Conservation (phyloP, 2,888 invertebrate genomes). For the Sceliomorpha sp. region DNA sequence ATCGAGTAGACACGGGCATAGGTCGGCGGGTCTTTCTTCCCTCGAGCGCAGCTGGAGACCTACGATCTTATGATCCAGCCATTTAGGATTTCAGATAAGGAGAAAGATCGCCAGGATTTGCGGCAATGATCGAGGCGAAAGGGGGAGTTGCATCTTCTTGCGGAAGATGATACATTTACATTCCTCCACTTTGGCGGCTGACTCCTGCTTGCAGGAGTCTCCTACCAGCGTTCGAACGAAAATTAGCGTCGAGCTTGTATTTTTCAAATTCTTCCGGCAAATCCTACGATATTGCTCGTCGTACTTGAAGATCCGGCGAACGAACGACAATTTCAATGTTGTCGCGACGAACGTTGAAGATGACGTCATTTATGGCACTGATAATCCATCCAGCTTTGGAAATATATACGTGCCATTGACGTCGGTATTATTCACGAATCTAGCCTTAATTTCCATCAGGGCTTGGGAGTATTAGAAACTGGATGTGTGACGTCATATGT, state of each 20-base stretch:
- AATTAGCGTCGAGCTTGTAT: too few species aligned
- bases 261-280: too few species aligned
- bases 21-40: slow-evolving; percentile 62
- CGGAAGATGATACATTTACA: slow-evolving; percentile 15
- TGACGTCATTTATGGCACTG: background rate
- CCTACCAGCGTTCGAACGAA: too few species aligned
- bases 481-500: slow-evolving; percentile 50
- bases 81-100: slow-evolving; percentile 67
- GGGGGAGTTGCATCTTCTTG: slow-evolving; percentile 27
- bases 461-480: slow-evolving; percentile 74
- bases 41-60: slow-evolving; percentile 68
- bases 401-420: slow-evolving; percentile 18
- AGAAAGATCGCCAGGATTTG: slow-evolving; percentile 65
- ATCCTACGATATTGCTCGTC: too few species aligned
- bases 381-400: slow-evolving; percentile 6
- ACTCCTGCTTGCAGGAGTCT: too few species aligned
- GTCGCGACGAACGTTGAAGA: slow-evolving; percentile 5
- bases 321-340: too few species aligned
- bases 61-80: slow-evolving; percentile 64
- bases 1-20: slow-evolving; percentile 46
- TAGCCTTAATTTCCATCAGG: slow-evolving; percentile 73
- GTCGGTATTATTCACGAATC: slow-evolving; percentile 38
- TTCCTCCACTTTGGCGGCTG: too few species aligned
- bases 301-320: too few species aligned
- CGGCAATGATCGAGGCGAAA: slow-evolving; percentile 49